These are phyloP conservation scores for Pardalotus punctatus DNA, from an alignment of 2,113 vertebrate species.

Conservation along the genomic window DNA sequence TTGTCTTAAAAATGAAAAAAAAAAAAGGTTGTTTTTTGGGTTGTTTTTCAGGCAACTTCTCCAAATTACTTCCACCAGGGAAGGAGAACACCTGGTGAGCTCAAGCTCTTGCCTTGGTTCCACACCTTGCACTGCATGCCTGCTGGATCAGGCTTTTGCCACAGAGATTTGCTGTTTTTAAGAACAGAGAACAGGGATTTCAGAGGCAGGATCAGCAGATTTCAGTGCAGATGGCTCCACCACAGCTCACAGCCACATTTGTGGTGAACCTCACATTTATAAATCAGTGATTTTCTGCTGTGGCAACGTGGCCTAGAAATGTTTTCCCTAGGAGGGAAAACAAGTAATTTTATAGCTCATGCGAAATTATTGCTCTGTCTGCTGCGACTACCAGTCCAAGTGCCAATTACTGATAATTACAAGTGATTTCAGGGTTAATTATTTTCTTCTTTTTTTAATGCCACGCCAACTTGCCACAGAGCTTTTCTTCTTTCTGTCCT, in stretches of 20 bases:
- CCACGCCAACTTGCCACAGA: not conserved
- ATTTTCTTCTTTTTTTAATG: not conserved
- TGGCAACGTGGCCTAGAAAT: not conserved
- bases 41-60: not conserved
- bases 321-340: not conserved
- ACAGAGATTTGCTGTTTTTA: not conserved
- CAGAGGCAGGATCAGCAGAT: not conserved
- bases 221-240: not conserved
- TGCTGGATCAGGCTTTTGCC: not conserved
- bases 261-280: not conserved
- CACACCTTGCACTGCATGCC: not conserved
- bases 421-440: not conserved
- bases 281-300: not conserved
- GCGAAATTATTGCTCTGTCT: not conserved
- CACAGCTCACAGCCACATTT: not conserved
- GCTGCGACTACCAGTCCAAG: not conserved
- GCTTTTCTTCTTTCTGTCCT: not conserved
- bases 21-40: not conserved
- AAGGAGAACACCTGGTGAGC: not conserved
- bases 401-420: not conserved
- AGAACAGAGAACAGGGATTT: not conserved
- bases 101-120: not conserved
- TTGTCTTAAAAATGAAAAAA: not conserved
- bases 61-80: not conserved
- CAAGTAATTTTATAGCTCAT: not conserved